Evolutionary conservation across 2,113 vertebrate species (phyloP).

Genomic region (Nothoprocta perdicaria): DNA sequence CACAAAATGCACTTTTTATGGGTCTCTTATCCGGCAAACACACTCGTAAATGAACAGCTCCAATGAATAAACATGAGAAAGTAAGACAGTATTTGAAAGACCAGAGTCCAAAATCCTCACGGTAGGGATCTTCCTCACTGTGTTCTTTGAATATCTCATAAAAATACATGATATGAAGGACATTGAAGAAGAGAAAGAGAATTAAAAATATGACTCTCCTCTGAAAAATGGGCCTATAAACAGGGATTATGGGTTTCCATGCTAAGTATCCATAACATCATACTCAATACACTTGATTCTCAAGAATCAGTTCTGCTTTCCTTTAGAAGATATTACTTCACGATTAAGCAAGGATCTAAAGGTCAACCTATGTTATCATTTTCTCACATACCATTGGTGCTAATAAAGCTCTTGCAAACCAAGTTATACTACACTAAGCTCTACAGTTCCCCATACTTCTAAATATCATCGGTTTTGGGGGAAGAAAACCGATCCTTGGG

Average conservation of each 20-base stretch:
- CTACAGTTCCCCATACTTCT: not conserved
- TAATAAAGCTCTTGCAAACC: not conserved
- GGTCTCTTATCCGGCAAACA: not conserved
- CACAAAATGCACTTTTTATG: not conserved
- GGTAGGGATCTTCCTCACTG: not conserved
- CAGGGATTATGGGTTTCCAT: not conserved
- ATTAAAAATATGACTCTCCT: not conserved
- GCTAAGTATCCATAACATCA: not conserved
- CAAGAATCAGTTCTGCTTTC: not conserved
- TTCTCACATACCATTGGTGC: not conserved
- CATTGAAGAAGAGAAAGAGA: not conserved
- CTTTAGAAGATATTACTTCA: not conserved
- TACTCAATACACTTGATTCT: not conserved
- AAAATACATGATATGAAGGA: not conserved
- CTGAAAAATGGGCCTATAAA: not conserved
- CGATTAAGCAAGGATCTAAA: not conserved
- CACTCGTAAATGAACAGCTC: not conserved
- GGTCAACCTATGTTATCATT: not conserved
- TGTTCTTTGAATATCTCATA: not conserved
- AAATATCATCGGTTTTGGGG: not conserved
- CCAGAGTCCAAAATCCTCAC: not conserved
- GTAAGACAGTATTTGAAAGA: not conserved
- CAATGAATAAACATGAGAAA: constrained; percentile 19
- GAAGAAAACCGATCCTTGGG: not conserved
- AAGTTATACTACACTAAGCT: not conserved